Evolutionary conservation across 2,888 invertebrate species (phyloP).

Genomic region (Amphipoea oculea): DNA sequence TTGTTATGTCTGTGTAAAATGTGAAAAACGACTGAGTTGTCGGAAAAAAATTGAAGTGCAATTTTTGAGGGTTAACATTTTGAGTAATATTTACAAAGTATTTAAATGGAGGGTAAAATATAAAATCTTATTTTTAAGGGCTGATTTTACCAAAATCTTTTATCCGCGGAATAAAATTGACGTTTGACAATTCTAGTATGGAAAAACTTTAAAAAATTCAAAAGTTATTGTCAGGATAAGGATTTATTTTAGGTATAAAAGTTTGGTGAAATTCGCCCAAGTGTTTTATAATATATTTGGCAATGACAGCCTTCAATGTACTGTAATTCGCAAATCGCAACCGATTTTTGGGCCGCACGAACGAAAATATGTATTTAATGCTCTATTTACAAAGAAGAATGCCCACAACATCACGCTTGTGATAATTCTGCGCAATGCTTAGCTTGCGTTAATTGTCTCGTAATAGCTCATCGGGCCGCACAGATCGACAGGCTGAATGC

Average conservation of each 20-base stretch:
- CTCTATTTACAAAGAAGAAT: neutral
- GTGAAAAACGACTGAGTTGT: conserved; percentile 32
- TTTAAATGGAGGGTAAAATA: conserved; percentile 22
- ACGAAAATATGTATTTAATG: neutral
- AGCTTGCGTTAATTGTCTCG: neutral
- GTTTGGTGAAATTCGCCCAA: neutral
- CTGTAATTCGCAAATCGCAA: neutral
- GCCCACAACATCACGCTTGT: neutral
- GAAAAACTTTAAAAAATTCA: neutral
- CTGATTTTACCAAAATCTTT: neutral
- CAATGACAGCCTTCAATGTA: neutral
- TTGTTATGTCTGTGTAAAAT: conserved; percentile 13
- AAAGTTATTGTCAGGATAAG: neutral
- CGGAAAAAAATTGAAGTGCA: conserved; percentile 47
- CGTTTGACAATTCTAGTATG: neutral
- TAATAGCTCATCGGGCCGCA: neutral
- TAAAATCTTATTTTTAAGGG: conserved; percentile 7
- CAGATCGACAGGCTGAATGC: neutral
- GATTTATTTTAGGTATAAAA: neutral
- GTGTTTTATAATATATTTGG: conserved; percentile 4
- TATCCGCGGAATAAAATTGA: neutral
- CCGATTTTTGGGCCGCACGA: neutral
- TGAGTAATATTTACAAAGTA: conserved; percentile 41
- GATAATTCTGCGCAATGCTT: neutral
- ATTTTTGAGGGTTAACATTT: conserved; percentile 32